Evolutionary conservation across 2,888 invertebrate species (phyloP), one percentile per base, ranked within the genome.

Genomic region (Dioctria rufipes): DNA sequence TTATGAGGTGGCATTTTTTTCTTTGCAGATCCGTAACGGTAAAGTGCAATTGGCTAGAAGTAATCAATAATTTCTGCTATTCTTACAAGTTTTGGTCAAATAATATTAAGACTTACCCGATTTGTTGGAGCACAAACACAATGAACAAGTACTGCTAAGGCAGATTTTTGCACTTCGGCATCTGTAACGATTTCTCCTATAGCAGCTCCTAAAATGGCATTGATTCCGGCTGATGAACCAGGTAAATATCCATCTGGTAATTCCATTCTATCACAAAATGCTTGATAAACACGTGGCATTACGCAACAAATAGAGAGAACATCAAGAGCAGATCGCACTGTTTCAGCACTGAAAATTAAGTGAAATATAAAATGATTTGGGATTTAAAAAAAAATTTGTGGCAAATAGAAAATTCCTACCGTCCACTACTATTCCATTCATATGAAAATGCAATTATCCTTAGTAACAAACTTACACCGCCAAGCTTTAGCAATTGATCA

Each of bases 61-160:
- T 40, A 40, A 60, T 2, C 54, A 25, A 42, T 49, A 4, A 3
- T 6, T 60, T 81, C 60, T 42, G 13, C 9, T 49, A 80, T 25
- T 49, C 6, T 78, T n/a, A 63, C 8, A 25, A 25, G 25, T 25
- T 25, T 25, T 25, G 25, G 25, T 25, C 25, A 13, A 51, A 51
- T n/a, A 71, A 3, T 5, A 58, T 8, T 2, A 5, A 58, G 11
- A 25, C n/a, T 90, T 87, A 95, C 95, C 88, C 95, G 91, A 83
- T 94, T 93, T 9, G 95, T 93, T 0, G 98, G 98, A 3, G 96
- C 96, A 90, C 97, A 98, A 2, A 98, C 96, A 88, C 97, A 98
- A 89, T 98, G 98, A 78, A 97, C 95, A 80, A 99, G 92, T 37
- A 97, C 95, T 84, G 95, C 93, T 2, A 99, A 90, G 0, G 98